phyloP scores from a whole-genome alignment of 2,888 invertebrate genomes.

The Drymonia ruficornis region DNA sequence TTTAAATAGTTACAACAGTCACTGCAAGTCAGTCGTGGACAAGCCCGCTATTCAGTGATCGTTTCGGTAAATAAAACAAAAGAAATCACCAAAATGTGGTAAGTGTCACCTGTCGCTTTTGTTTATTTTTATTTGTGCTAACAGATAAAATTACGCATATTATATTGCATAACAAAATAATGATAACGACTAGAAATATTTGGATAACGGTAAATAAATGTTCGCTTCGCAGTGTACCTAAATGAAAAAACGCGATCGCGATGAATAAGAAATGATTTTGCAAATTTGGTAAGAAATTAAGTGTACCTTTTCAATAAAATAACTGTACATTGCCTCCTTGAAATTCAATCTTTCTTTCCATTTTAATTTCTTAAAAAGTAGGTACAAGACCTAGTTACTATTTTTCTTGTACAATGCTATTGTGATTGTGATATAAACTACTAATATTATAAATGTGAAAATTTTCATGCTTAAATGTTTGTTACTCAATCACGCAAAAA shows the following conservation, averaged over 20 bases:
- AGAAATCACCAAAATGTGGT: constrained; percentile 47
- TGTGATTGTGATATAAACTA: no score
- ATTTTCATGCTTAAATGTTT: no score
- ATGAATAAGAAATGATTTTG: not conserved
- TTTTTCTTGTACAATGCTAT: no score
- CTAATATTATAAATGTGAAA: no score
- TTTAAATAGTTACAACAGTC: constrained; percentile 34
- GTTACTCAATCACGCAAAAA: no score
- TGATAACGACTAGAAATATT: not conserved
- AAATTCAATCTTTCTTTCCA: no score
- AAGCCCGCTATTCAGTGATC: constrained; percentile 28
- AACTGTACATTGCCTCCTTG: no score
- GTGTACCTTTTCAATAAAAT: no score
- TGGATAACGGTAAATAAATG: not conserved
- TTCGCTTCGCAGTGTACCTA: not conserved
- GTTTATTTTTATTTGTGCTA: not conserved
- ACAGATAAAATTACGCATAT: not conserved
- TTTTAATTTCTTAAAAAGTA: no score
- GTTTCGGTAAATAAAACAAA: constrained; percentile 17
- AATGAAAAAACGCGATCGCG: not conserved
- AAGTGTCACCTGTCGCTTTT: constrained; percentile 24
- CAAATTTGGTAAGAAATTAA: not conserved
- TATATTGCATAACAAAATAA: not conserved
- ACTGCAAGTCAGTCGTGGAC: constrained; percentile 32
- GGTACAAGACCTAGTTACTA: no score